A percentile compares a stretch with the other conserved stretches of the same genome.
These are phyloP conservation scores for Phymanthus crucifer DNA, from an alignment of 92 coral and sea anemone genomes.

Conservation along the genomic window DNA sequence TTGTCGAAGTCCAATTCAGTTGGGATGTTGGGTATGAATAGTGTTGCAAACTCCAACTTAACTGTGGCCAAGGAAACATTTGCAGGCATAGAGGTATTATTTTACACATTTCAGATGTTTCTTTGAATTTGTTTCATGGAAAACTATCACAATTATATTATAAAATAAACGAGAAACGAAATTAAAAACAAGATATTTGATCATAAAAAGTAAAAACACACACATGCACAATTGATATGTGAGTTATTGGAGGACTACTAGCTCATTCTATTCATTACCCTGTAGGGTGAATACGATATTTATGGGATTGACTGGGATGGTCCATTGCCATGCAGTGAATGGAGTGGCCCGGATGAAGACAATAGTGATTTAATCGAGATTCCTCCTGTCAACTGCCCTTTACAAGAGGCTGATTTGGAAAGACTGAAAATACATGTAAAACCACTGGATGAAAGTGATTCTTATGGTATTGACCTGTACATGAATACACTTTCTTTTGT, in stretches of 20 bases:
- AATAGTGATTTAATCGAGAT: constrained; percentile 22
- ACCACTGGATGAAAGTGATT: constrained; percentile 37
- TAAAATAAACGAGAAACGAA: not conserved
- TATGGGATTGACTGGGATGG: constrained; percentile 59
- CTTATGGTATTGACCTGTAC: constrained; percentile 40
- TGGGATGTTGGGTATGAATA: constrained; percentile 57
- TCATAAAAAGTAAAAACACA: not conserved
- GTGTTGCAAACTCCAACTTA: constrained; percentile 15
- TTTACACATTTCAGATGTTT: constrained; percentile 2
- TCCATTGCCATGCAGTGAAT: constrained; percentile 45
- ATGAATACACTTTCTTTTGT: constrained; percentile 33
- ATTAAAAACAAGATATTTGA: no score
- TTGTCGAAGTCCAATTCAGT: constrained; percentile 50
- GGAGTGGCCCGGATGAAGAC: constrained; percentile 30
- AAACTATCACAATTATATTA: not conserved
- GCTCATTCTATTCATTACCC: not conserved
- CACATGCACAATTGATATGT: not conserved
- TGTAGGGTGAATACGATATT: constrained; percentile 5
- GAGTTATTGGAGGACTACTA: not conserved
- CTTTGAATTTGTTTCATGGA: constrained; percentile 7
- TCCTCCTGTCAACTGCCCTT: constrained; percentile 29
- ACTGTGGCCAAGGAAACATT: no score
- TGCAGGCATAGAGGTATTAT: no score
- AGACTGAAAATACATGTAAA: constrained; percentile 27
- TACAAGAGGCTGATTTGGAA: constrained; percentile 24